Base-by-base conservation (phyloP, 2,888 invertebrate genomes). In the Eumerus sabulonum region DNA sequence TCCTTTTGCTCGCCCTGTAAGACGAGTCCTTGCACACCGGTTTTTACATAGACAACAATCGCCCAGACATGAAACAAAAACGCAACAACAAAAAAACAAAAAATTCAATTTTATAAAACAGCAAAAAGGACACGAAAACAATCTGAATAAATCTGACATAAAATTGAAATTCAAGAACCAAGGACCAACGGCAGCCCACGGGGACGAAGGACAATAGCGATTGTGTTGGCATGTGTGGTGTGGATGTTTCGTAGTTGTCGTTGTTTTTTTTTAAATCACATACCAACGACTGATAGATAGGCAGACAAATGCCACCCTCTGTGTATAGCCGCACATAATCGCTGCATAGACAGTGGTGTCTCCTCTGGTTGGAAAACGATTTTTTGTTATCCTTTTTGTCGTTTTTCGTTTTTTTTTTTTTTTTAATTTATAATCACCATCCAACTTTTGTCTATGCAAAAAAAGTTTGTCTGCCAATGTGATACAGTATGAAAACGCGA, bases 81-180 rank as follows among this genome's bases (percentile, higher is more conserved):
- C 27, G n/a, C n/a, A 68, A n/a, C 50, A 36, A 42, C 70, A 59
- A 48, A 17, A 19, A 59, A 53, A n/a, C 16, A 35, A 50, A 45
- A 19, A 14, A 45, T 2, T 2, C 14, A 38, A 14, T 19, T 17
- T 12, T 16, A 48, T 47, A 56, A 17, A 54, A 47, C n/a, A 53
- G 48, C 14, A 68, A 68, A 68, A 60, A 51, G 51, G 56, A 79
- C 59, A 64, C 74, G 79, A 74, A 74, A 79, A 79, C 79, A 60
- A 70, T 79, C 44, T 74, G 74, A 79, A 79, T 79, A 79, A 79
- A 79, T 74, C 64, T 70, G 64, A 74, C 79, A 74, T 74, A 45
- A 79, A 79, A 74, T 79, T 74, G 59, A 68, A 64, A 79, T 79
- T 79, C 79, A 74, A 79, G 60, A 35, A 50, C 12, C 40, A 50